Percentiles rank a stretch among this genome's conserved stretches.
Conservation (phyloP, 2,888 invertebrate genomes). For the Latrodectus hesperus region DNA sequence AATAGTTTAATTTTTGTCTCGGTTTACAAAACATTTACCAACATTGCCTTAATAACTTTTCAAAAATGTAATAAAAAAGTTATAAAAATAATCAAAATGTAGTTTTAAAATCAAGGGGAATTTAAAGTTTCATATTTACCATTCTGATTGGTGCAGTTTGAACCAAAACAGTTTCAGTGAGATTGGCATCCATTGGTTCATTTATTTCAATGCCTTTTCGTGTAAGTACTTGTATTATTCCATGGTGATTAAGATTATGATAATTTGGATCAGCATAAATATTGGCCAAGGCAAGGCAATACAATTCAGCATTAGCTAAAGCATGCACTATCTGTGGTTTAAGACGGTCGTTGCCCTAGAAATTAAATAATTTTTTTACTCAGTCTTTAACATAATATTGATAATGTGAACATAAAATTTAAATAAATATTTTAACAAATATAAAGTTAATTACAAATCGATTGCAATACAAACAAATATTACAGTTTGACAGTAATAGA, state of each 20-base stretch:
- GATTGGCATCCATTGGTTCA: constrained; percentile 88
- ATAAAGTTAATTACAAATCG: no score
- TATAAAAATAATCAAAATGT: no score
- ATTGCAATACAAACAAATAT: no score
- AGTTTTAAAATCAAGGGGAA: no score
- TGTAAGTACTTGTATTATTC: constrained; percentile 92
- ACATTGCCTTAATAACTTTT: no score
- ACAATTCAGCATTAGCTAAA: constrained; percentile 93
- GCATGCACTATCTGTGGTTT: constrained; percentile 94
- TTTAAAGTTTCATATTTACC: constrained; percentile 79
- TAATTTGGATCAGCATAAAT: constrained; percentile 97
- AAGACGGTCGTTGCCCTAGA: constrained; percentile 91
- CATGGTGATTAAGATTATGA: constrained; percentile 95
- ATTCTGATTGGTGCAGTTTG: constrained; percentile 95
- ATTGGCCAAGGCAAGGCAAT: constrained; percentile 93
- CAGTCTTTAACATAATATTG: no score
- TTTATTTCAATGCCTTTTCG: constrained; percentile 91
- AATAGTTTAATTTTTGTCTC: no score
- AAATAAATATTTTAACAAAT: no score
- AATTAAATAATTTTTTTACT: constrained; percentile 71
- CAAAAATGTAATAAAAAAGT: no score
- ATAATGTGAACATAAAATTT: no score
- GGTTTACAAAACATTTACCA: no score
- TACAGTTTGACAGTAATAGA: no score
- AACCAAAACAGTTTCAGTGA: constrained; percentile 96